These are phyloP conservation scores for Falco columbarius DNA, from an alignment of 2,797 vertebrate species.

Conservation along the genomic window DNA sequence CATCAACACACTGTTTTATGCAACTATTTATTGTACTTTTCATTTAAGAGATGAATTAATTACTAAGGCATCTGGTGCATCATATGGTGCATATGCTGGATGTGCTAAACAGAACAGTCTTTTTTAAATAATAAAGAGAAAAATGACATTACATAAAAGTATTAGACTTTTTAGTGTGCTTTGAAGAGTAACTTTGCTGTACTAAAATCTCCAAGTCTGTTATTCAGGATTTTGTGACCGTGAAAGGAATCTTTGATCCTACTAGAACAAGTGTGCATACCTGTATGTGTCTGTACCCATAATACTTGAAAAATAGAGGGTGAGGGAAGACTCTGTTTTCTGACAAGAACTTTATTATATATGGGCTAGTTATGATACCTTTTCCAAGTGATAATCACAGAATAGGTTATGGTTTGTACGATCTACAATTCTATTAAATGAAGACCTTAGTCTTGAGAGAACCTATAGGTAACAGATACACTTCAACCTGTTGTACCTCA, in stretches of 20 bases:
- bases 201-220: not conserved
- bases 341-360: not conserved
- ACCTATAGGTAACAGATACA: not conserved
- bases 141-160: slow-evolving; percentile 11
- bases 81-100: slow-evolving; percentile 34
- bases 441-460: not conserved
- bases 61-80: slow-evolving; percentile 51
- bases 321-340: not conserved
- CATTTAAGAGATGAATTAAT: slow-evolving; percentile 60
- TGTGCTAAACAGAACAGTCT: slow-evolving; percentile 24
- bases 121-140: slow-evolving; percentile 25
- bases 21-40: slow-evolving; percentile 42
- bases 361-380: not conserved
- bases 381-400: not conserved
- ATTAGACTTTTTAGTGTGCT: slow-evolving; percentile 7
- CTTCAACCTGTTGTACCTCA: not conserved
- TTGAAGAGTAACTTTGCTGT: slow-evolving; percentile 1
- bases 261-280: not conserved
- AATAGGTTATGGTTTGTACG: not conserved
- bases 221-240: slow-evolving; percentile 17
- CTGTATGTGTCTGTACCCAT: not conserved
- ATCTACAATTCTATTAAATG: not conserved
- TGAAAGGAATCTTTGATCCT: slow-evolving; percentile 20
- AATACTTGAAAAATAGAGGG: not conserved
- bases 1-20: slow-evolving; percentile 21